phyloP scores from a whole-genome alignment of 2,888 invertebrate genomes.

The Drosophila hamatofila region DNA sequence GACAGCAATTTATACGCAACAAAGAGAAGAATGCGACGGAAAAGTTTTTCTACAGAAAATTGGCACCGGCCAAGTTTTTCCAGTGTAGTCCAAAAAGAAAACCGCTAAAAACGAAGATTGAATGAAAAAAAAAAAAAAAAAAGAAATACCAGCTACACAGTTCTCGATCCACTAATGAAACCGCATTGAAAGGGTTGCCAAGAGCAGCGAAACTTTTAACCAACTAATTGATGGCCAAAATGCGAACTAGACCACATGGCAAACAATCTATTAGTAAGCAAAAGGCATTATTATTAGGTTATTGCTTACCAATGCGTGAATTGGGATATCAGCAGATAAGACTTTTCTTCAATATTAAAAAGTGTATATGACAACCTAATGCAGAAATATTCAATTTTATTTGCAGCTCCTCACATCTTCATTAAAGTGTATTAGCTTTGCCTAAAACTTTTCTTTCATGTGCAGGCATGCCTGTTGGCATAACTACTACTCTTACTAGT shows the following conservation, averaged over 20 bases:
- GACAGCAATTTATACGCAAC: conserved; percentile 74
- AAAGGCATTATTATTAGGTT: not conserved
- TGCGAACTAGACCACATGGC: conserved; percentile 12
- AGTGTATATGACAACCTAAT: too few relatives aligned
- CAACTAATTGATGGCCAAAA: conserved; percentile 47
- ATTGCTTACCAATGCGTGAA: not conserved
- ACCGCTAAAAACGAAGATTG: conserved; percentile 54
- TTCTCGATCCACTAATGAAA: conserved; percentile 62
- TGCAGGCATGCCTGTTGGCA: conserved; percentile 1
- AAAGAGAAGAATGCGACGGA: conserved; percentile 44
- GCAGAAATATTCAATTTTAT: not conserved
- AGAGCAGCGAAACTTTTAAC: conserved; percentile 42
- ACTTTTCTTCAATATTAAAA: not conserved
- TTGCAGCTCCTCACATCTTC: not conserved
- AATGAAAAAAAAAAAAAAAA: not conserved
- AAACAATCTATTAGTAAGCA: conserved; percentile 9
- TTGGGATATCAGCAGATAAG: not conserved
- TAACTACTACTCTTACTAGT: not conserved
- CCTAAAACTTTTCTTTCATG: conserved; percentile 16
- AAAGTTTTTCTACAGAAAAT: conserved; percentile 63
- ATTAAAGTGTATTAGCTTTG: conserved; percentile 1
- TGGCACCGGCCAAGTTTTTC: conserved; percentile 62
- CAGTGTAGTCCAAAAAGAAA: conserved; percentile 43
- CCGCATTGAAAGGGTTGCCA: conserved; percentile 53
- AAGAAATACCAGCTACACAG: conserved; percentile 16